A percentile compares a stretch with the other conserved stretches of the same genome.
phyloP scores from a whole-genome alignment of 2,888 invertebrate species.

The Diaperis boleti region DNA sequence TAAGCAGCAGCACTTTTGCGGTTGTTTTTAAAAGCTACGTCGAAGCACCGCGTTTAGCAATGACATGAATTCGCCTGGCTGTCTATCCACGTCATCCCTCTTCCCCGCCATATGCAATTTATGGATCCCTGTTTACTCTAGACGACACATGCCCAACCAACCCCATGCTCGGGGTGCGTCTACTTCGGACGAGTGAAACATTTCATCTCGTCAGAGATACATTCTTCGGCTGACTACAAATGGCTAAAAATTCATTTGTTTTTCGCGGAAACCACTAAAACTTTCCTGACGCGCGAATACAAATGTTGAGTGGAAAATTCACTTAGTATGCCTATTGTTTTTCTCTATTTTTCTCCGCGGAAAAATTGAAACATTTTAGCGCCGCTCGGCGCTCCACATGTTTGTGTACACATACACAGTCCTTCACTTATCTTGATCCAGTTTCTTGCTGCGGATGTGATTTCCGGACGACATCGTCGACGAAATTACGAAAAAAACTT shows the following conservation, averaged over 20 bases:
- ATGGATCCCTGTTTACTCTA: constrained; percentile 34
- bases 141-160: constrained; percentile 27
- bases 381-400: constrained; percentile 29
- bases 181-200: constrained; percentile 51
- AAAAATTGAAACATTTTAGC: constrained; percentile 54
- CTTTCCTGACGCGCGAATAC: constrained; percentile 57
- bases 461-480: background rate
- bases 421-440: constrained; percentile 25
- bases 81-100: too few species aligned
- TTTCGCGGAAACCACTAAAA: constrained; percentile 57
- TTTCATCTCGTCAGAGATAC: constrained; percentile 52
- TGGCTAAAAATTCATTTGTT: constrained; percentile 60
- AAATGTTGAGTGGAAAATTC: constrained; percentile 59
- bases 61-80: too few species aligned
- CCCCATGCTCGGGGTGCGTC: constrained; percentile 35
- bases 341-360: constrained; percentile 42
- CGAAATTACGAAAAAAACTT: constrained; percentile 6
- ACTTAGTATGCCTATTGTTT: constrained; percentile 56
- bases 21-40: too few species aligned
- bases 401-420: constrained; percentile 30
- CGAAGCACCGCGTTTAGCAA: too few species aligned
- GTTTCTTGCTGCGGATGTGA: constrained; percentile 13
- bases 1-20: too few species aligned
- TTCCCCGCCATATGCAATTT: constrained; percentile 27
- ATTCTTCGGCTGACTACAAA: constrained; percentile 56